These are phyloP conservation scores for Enteromius thamalakanensis DNA, from an alignment of 2,797 vertebrate genomes.

Conservation along the genomic window DNA sequence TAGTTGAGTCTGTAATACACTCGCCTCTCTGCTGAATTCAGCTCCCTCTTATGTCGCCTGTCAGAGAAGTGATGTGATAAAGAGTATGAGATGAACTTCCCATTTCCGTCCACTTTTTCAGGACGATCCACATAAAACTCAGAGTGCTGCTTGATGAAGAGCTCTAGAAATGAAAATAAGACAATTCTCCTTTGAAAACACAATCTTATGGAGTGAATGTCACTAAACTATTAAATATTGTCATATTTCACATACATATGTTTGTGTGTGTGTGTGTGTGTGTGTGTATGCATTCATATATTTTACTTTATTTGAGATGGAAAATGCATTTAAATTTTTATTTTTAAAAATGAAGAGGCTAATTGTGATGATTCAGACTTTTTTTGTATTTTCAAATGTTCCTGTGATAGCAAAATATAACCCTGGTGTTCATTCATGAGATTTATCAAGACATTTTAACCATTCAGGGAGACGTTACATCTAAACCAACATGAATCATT, in stretches of 20 bases:
- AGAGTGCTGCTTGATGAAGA: constrained; percentile 72
- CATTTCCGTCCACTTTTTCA: constrained; percentile 78
- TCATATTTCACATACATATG: neutral
- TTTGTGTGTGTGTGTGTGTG: no score
- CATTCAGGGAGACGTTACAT: neutral
- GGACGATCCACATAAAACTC: constrained; percentile 84
- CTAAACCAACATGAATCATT: neutral
- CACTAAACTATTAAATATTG: neutral
- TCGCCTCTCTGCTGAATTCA: constrained; percentile 61
- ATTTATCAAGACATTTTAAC: neutral
- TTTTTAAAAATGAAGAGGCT: neutral
- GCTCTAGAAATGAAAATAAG: constrained; percentile 71
- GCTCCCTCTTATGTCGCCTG: constrained; percentile 76
- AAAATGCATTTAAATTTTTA: no score
- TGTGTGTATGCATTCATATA: neutral
- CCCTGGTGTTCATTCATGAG: neutral
- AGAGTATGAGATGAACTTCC: constrained; percentile 84
- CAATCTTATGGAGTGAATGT: neutral
- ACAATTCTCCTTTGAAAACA: neutral
- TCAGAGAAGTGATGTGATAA: constrained; percentile 74
- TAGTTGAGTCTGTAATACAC: constrained; percentile 86
- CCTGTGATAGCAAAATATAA: neutral
- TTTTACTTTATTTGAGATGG: neutral
- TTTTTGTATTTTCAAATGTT: neutral
- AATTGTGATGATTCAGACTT: neutral